These are phyloP conservation scores for Hoplodrina ambigua DNA, from an alignment of 2,888 invertebrate species.

Conservation along the genomic window DNA sequence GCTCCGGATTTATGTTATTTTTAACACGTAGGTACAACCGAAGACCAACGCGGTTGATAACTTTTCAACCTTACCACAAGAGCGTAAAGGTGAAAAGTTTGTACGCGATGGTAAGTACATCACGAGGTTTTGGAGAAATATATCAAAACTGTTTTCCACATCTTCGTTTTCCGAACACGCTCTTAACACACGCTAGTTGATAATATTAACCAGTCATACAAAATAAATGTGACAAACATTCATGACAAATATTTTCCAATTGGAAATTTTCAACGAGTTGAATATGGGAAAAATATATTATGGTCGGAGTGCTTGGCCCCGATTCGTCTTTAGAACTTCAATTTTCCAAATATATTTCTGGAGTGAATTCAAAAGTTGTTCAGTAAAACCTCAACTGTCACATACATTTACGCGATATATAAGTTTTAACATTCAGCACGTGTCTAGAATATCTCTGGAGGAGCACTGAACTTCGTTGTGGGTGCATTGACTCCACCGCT, in stretches of 20 bases:
- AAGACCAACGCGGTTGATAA: too few relatives aligned
- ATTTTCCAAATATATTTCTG: conserved; percentile 67
- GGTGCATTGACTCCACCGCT: conserved; percentile 81
- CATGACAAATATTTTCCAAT: conserved; percentile 56
- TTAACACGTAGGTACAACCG: conserved; percentile 1
- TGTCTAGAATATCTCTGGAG: conserved; percentile 74
- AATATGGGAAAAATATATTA: conserved; percentile 50
- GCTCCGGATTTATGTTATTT: conserved; percentile 27
- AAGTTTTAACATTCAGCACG: conserved; percentile 81
- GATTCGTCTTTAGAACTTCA: conserved; percentile 65
- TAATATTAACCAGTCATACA: conserved; percentile 44
- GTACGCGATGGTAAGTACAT: too few relatives aligned
- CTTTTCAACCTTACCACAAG: too few relatives aligned
- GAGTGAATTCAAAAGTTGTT: conserved; percentile 65
- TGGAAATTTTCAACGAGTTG: conserved; percentile 43
- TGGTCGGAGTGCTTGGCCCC: conserved; percentile 50
- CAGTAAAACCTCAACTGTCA: conserved; percentile 71
- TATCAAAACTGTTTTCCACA: conserved; percentile 10
- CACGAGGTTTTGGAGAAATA: conserved; percentile 1
- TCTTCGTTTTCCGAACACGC: conserved; percentile 13
- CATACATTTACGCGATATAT: conserved; percentile 73
- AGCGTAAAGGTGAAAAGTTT: too few relatives aligned
- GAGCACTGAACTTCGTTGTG: conserved; percentile 81
- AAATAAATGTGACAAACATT: conserved; percentile 51
- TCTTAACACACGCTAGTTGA: conserved; percentile 20